Percentiles rank a stretch among this genome's conserved stretches.
Conservation (phyloP, 2,797 vertebrate genomes). For the Poeciliopsis infans region DNA sequence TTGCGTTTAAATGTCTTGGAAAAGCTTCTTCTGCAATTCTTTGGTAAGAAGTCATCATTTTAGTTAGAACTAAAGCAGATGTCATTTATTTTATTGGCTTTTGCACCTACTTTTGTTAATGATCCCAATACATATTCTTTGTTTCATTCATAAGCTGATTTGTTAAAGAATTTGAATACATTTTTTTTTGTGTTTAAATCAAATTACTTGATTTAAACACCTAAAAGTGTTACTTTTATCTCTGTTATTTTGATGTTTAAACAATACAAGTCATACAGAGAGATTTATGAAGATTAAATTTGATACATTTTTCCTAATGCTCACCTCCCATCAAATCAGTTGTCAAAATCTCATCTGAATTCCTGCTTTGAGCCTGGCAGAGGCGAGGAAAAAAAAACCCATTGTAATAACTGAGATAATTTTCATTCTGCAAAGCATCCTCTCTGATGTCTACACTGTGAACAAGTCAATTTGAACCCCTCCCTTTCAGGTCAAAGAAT, state of each 20-base stretch:
- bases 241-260: conserved; percentile 6
- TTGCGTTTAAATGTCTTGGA: background rate
- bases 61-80: background rate
- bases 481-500: conserved; percentile 53
- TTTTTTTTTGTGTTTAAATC: no score
- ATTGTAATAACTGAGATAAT: conserved; percentile 60
- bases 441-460: conserved; percentile 38
- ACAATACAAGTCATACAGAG: conserved; percentile 18
- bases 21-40: background rate
- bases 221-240: background rate
- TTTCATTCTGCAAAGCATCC: conserved; percentile 46
- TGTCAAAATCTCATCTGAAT: conserved; percentile 36
- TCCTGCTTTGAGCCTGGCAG: conserved; percentile 26
- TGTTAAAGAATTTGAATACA: background rate
- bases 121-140: background rate
- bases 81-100: background rate
- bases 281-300: conserved; percentile 38
- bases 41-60: background rate
- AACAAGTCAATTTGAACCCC: conserved; percentile 58
- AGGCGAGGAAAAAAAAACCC: conserved; percentile 25
- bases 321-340: conserved; percentile 49
- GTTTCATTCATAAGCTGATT: background rate
- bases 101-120: background rate
- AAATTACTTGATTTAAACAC: background rate
- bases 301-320: conserved; percentile 36